Conservation (phyloP, 2,113 vertebrate genomes). For the Microcebus tavaratra region DNA sequence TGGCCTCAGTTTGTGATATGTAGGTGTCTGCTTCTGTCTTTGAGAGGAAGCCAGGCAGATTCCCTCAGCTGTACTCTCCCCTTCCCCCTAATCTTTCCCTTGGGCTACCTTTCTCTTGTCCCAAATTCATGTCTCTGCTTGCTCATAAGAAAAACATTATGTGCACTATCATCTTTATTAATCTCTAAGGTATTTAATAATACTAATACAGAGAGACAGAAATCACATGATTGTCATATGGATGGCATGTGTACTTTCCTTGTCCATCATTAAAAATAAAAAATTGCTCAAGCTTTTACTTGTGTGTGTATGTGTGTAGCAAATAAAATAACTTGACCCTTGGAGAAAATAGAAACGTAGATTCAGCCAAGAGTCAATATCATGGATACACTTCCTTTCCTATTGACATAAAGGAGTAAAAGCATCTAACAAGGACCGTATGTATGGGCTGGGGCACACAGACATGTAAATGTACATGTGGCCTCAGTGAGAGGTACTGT, state of each 20-base stretch:
- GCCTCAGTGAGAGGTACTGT: neutral
- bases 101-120: neutral
- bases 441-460: neutral
- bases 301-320: neutral
- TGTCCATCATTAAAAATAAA: slow-evolving; percentile 35
- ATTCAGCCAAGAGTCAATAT: neutral
- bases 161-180: slow-evolving; percentile 9
- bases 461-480: neutral
- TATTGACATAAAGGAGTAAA: neutral
- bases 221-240: slow-evolving; percentile 35
- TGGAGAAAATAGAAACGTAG: slow-evolving; percentile 6
- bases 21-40: neutral
- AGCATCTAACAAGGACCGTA: neutral
- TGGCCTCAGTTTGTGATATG: neutral
- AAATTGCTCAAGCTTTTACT: slow-evolving; percentile 12
- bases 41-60: neutral
- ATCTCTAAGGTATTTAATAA: slow-evolving; percentile 54
- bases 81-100: neutral
- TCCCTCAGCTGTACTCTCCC: neutral
- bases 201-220: neutral
- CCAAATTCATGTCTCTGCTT: neutral
- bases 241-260: slow-evolving; percentile 52
- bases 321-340: slow-evolving; percentile 62
- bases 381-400: neutral
- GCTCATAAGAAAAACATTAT: neutral